Evolutionary conservation across 1,140 invertebrate genomes (phyloP).

Genomic region (Panagrolaimus sp.): DNA sequence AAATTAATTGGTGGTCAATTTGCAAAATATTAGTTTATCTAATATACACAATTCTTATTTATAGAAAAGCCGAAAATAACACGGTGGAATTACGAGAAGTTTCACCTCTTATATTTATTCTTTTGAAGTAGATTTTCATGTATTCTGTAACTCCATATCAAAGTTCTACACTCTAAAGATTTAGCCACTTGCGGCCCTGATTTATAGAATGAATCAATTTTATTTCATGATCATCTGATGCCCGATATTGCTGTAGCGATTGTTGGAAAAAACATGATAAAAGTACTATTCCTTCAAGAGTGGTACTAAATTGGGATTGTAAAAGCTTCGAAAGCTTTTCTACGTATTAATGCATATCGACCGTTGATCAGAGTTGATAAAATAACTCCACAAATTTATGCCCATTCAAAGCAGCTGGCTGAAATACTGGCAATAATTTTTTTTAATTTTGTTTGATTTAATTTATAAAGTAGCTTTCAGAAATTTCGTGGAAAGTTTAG

Average conservation of each 20-base stretch:
- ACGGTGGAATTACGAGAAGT: too few species aligned
- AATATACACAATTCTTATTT: too few species aligned
- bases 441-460: not conserved
- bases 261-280: slow-evolving; percentile 26
- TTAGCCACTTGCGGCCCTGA: too few species aligned
- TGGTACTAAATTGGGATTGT: slow-evolving; percentile 36
- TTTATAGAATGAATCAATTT: too few species aligned
- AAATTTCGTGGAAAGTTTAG: slow-evolving; percentile 56
- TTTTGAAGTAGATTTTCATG: too few species aligned
- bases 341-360: slow-evolving; percentile 55
- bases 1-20: slow-evolving; percentile 44
- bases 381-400: slow-evolving; percentile 59
- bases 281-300: slow-evolving; percentile 32
- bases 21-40: slow-evolving; percentile 45
- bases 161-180: too few species aligned
- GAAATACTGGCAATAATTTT: slow-evolving; percentile 50
- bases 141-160: too few species aligned
- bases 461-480: slow-evolving; percentile 36
- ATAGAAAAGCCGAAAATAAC: too few species aligned
- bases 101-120: too few species aligned
- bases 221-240: slow-evolving; percentile 37
- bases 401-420: slow-evolving; percentile 57
- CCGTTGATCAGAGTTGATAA: slow-evolving; percentile 58
- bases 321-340: slow-evolving; percentile 53
- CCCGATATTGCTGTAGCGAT: slow-evolving; percentile 38